A percentile compares a stretch with the other conserved stretches of the same genome.
phyloP scores from a whole-genome alignment of 92 coral and sea anemone genomes.

The Phenganax stokvisi region DNA sequence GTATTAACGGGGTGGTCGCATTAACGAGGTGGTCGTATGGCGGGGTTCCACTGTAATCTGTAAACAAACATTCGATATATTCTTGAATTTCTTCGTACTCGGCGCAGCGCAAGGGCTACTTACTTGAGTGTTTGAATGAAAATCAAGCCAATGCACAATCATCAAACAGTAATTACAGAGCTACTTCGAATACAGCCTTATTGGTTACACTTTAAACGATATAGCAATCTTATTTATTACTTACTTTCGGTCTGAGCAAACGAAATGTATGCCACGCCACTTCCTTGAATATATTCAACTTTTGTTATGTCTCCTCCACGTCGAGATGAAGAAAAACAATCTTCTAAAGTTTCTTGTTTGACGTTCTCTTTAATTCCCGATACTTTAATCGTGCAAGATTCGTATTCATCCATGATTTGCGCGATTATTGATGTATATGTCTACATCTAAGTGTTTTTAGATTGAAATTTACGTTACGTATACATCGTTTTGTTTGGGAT shows the following conservation, averaged over 20 bases:
- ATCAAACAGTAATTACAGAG: too few relatives aligned
- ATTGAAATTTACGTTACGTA: background rate
- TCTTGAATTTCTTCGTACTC: too few relatives aligned
- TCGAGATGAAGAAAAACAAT: constrained; percentile 19
- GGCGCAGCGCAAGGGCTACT: too few relatives aligned
- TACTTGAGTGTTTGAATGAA: too few relatives aligned
- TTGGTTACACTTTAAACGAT: too few relatives aligned
- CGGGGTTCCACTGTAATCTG: too few relatives aligned
- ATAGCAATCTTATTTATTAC: background rate
- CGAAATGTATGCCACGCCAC: constrained; percentile 1
- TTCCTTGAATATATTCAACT: constrained; percentile 3
- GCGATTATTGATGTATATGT: background rate
- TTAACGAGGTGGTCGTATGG: too few relatives aligned
- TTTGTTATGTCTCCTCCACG: constrained; percentile 30
- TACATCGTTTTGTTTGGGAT: background rate
- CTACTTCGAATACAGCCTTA: too few relatives aligned
- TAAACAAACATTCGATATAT: too few relatives aligned
- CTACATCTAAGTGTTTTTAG: background rate
- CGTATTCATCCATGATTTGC: constrained; percentile 25
- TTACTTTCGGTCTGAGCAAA: constrained; percentile 16
- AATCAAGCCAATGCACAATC: too few relatives aligned
- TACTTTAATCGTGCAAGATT: constrained; percentile 9
- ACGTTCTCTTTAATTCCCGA: constrained; percentile 11
- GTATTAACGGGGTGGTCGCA: too few relatives aligned
- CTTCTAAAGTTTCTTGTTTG: constrained; percentile 12